A percentile compares a stretch with the other conserved stretches of the same genome.
These are phyloP conservation scores for Odontocerum albicorne DNA, from an alignment of 2,888 invertebrate genomes.

Conservation along the genomic window DNA sequence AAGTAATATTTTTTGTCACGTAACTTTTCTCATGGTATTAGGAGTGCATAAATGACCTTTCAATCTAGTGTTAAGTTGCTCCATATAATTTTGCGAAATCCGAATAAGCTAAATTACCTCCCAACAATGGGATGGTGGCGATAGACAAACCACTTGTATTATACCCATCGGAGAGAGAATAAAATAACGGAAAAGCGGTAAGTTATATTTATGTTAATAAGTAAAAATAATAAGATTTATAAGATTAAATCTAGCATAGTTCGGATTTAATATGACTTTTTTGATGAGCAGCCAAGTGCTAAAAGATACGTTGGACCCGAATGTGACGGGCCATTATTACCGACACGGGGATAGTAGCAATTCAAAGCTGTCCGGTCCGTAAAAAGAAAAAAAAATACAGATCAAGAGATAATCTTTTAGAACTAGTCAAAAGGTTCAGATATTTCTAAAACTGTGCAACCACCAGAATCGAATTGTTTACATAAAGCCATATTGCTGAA, in stretches of 20 bases:
- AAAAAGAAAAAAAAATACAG: background rate
- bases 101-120: background rate
- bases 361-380: slow-evolving; percentile 3
- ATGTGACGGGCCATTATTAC: background rate
- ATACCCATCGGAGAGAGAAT: background rate
- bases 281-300: background rate
- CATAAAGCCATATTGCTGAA: background rate
- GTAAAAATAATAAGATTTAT: too few relatives aligned
- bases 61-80: background rate
- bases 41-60: too few relatives aligned
- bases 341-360: slow-evolving; percentile 20
- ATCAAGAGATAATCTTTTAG: background rate
- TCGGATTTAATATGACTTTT: too few relatives aligned
- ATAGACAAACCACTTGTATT: background rate
- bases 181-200: background rate
- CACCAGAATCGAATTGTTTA: background rate
- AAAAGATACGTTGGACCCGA: background rate
- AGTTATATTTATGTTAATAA: too few relatives aligned
- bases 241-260: too few relatives aligned
- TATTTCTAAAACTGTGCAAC: background rate
- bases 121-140: background rate
- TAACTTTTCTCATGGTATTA: too few relatives aligned
- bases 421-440: background rate
- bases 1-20: too few relatives aligned
- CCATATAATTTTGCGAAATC: background rate